A percentile compares a stretch with the other conserved stretches of the same genome.
These are phyloP conservation scores for Muricea muricata DNA, from an alignment of 92 coral and sea anemone species.

Conservation along the genomic window DNA sequence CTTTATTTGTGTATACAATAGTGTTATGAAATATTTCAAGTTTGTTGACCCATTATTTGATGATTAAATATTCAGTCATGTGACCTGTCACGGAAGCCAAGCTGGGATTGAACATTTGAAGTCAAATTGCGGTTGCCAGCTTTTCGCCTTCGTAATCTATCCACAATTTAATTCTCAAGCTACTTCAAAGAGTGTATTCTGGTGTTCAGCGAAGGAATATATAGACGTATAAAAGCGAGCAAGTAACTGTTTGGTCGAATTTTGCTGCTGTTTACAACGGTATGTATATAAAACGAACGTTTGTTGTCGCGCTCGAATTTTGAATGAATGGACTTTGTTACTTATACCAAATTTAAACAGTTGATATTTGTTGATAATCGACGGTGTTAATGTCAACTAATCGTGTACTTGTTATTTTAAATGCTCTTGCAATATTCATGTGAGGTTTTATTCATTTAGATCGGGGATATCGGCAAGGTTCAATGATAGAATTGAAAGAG, in stretches of 20 bases:
- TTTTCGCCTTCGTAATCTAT: background rate
- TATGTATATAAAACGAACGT: background rate
- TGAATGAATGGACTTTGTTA: slow-evolving; percentile 47
- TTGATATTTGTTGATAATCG: slow-evolving; percentile 16
- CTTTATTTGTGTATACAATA: background rate
- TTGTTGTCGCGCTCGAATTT: slow-evolving; percentile 5
- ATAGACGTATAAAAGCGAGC: background rate
- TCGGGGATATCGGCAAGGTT: background rate
- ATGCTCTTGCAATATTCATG: background rate
- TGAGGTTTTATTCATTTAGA: slow-evolving; percentile 17
- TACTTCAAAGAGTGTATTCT: background rate
- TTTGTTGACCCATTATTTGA: background rate
- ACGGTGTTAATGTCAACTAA: slow-evolving; percentile 5
- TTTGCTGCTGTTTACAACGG: background rate
- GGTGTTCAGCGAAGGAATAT: background rate
- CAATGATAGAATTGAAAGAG: slow-evolving; percentile 40
- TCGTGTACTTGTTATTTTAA: background rate
- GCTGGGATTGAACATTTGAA: slow-evolving; percentile 7
- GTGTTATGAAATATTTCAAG: background rate
- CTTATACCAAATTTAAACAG: background rate
- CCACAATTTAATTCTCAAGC: background rate
- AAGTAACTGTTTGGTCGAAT: background rate
- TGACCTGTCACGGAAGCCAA: slow-evolving; percentile 11
- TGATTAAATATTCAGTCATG: slow-evolving; percentile 4
- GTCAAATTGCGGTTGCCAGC: slow-evolving; percentile 1